A percentile compares a stretch with the other conserved stretches of the same genome.
phyloP scores from a whole-genome alignment of 2,113 vertebrate genomes.

The Callionymus lyra region DNA sequence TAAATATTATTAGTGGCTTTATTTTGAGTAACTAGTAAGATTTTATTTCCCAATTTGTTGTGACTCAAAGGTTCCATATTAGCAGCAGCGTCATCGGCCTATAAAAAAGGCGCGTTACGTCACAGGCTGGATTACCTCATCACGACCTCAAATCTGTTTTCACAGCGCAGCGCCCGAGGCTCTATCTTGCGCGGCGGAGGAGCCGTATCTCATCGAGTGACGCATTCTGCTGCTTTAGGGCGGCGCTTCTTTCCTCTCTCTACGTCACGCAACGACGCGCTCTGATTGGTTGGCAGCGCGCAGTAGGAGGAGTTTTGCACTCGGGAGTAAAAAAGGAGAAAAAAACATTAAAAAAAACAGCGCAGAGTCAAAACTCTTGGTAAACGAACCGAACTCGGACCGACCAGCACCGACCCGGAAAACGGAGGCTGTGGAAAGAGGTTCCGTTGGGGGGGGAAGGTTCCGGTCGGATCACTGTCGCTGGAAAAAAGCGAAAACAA shows the following conservation, averaged over 20 bases:
- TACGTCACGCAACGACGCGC: constrained; percentile 18
- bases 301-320: not conserved
- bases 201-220: constrained; percentile 15
- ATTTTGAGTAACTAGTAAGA: too few relatives aligned
- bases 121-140: not conserved
- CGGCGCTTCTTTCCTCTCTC: constrained; percentile 15
- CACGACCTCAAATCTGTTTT: too few relatives aligned
- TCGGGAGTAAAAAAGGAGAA: not conserved
- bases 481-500: not conserved
- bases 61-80: too few relatives aligned
- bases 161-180: not conserved
- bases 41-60: too few relatives aligned
- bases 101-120: too few relatives aligned
- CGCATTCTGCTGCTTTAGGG: constrained; percentile 33
- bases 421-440: not conserved
- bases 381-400: constrained; percentile 8
- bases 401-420: not conserved
- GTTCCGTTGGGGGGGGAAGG: not conserved
- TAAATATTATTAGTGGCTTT: too few relatives aligned
- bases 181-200: constrained; percentile 11
- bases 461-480: not conserved
- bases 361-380: constrained; percentile 22
- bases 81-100: too few relatives aligned
- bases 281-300: constrained; percentile 33
- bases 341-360: constrained; percentile 13